Conservation (phyloP, 2,113 vertebrate genomes). For the Chionodraco myersi region DNA sequence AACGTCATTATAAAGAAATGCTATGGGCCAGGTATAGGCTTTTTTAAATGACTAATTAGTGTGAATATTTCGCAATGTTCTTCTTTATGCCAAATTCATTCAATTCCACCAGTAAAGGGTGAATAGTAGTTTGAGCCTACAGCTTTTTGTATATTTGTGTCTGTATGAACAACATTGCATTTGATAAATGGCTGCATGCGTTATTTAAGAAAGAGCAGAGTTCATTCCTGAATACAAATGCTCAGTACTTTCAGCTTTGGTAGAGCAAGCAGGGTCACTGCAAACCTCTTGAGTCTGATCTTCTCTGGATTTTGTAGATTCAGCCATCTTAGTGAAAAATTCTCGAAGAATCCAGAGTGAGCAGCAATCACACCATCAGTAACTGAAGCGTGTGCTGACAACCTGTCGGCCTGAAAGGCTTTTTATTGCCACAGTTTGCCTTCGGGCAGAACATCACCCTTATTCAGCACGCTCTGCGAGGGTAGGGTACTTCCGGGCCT, state of each 20-base stretch:
- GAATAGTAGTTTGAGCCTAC: background rate
- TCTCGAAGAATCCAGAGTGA: constrained; percentile 56
- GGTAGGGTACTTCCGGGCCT: constrained; percentile 56
- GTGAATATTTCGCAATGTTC: no score
- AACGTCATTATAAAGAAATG: constrained; percentile 1
- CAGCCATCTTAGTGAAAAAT: constrained; percentile 45
- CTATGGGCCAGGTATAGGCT: constrained; percentile 8
- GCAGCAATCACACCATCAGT: constrained; percentile 70
- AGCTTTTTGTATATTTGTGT: background rate
- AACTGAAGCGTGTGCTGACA: constrained; percentile 72
- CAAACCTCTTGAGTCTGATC: constrained; percentile 32
- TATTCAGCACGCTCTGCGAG: constrained; percentile 65
- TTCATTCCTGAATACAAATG: background rate
- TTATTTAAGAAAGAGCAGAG: background rate
- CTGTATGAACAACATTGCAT: background rate
- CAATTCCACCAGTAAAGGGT: background rate
- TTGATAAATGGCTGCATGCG: background rate
- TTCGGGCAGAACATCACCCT: constrained; percentile 74
- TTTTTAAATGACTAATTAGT: background rate
- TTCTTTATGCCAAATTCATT: background rate
- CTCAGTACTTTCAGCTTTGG: background rate
- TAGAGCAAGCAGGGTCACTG: background rate
- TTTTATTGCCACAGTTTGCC: constrained; percentile 80
- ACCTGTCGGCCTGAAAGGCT: constrained; percentile 77
- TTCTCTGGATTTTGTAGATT: constrained; percentile 32